phyloP scores from a whole-genome alignment of 2,113 vertebrate species.

The Corythaixoides concolor region DNA sequence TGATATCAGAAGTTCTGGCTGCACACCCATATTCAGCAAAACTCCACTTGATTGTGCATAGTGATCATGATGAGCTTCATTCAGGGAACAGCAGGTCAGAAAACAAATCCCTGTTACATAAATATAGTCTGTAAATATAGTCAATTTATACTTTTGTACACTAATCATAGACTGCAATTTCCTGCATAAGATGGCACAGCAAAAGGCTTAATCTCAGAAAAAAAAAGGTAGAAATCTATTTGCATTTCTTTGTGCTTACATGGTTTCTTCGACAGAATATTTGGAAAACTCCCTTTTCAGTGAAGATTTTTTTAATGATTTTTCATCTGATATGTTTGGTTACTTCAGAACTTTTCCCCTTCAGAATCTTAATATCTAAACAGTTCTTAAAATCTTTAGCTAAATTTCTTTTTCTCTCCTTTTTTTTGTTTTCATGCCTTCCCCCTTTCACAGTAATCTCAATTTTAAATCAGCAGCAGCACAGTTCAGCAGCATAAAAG shows the following conservation, averaged over 20 bases:
- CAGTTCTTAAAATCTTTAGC: not conserved
- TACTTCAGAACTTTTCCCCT: not conserved
- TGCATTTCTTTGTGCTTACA: not conserved
- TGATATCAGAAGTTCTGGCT: conserved; percentile 17
- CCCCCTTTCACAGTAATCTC: not conserved
- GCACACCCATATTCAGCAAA: not conserved
- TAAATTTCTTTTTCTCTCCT: not conserved
- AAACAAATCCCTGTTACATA: conserved; percentile 1
- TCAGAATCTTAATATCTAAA: not conserved
- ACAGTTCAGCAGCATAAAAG: not conserved
- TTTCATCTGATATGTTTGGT: not conserved
- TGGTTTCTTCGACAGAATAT: not conserved
- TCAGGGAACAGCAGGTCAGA: conserved; percentile 5
- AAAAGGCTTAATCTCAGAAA: not conserved
- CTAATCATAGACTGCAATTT: not conserved
- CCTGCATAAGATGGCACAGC: not conserved
- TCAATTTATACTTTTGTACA: conserved; percentile 4
- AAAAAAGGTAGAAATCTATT: conserved; percentile 2
- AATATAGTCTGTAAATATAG: conserved; percentile 22
- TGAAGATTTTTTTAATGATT: not conserved
- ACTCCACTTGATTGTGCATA: not conserved
- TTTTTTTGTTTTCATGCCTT: not conserved
- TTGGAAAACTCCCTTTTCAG: not conserved
- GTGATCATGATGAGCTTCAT: conserved; percentile 28
- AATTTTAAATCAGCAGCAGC: not conserved